Evolutionary conservation across 64 coral and sea anemone genomes (phyloP).

Genomic region (Dendrophyllia cribrosa): DNA sequence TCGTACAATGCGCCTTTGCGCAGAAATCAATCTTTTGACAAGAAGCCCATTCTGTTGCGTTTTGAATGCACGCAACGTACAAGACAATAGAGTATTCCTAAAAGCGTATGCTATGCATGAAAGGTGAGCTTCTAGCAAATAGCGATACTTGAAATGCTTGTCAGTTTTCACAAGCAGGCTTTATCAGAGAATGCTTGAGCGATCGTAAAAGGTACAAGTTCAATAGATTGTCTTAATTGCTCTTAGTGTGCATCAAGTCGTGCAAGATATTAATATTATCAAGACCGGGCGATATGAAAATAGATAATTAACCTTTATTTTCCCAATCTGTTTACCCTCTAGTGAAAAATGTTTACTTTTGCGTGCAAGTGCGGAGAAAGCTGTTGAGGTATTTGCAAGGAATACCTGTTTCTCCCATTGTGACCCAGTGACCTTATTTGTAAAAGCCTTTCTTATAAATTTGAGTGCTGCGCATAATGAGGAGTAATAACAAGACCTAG

Average conservation of each 20-base stretch:
- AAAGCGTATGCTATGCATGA: neutral
- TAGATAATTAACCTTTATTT: neutral
- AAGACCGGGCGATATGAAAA: neutral
- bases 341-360: slow-evolving; percentile 21
- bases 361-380: neutral
- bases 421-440: neutral
- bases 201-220: neutral
- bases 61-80: neutral
- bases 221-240: neutral
- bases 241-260: neutral
- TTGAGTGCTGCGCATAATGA: neutral
- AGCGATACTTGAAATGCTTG: slow-evolving; percentile 20
- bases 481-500: neutral
- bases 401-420: neutral
- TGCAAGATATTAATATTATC: neutral
- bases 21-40: neutral
- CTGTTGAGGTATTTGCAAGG: neutral
- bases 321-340: slow-evolving; percentile 3
- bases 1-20: neutral
- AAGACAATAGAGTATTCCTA: neutral
- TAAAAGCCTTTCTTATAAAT: neutral
- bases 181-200: neutral
- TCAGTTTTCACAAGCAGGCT: neutral
- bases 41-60: neutral
- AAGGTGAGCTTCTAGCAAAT: neutral